A percentile compares a stretch with the other conserved stretches of the same genome.
These are phyloP conservation scores for Thyatira batis DNA, from an alignment of 2,888 invertebrate species.

Conservation along the genomic window DNA sequence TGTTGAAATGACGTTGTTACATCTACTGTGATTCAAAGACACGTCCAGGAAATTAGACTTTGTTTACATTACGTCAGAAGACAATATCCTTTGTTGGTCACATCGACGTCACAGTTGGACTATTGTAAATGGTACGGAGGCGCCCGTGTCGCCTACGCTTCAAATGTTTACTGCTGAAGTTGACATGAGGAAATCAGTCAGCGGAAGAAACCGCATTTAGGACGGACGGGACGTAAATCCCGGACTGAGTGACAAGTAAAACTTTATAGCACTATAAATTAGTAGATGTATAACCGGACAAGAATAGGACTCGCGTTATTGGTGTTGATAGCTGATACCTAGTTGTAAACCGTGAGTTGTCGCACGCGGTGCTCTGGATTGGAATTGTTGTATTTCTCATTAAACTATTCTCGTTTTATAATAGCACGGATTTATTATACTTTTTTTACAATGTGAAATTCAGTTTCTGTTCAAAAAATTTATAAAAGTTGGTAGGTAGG, in stretches of 20 bases:
- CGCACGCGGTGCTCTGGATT: slow-evolving; percentile 60
- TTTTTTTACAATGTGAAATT: too few relatives aligned
- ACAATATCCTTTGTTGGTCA: slow-evolving; percentile 71
- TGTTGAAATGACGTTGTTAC: slow-evolving; percentile 12
- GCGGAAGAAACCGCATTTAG: slow-evolving; percentile 79
- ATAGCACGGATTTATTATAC: background rate
- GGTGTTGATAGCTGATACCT: slow-evolving; percentile 66
- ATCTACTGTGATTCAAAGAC: slow-evolving; percentile 43
- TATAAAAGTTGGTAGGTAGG: too few relatives aligned
- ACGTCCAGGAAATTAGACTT: slow-evolving; percentile 75
- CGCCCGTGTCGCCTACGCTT: slow-evolving; percentile 63
- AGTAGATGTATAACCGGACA: slow-evolving; percentile 66
- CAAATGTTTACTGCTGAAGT: slow-evolving; percentile 61
- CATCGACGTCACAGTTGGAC: slow-evolving; percentile 61
- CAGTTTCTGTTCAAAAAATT: too few relatives aligned
- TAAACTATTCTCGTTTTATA: slow-evolving; percentile 14
- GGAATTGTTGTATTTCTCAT: slow-evolving; percentile 20
- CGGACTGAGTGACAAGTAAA: slow-evolving; percentile 77
- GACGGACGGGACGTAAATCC: slow-evolving; percentile 72
- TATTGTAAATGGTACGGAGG: slow-evolving; percentile 60
- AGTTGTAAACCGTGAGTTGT: slow-evolving; percentile 71
- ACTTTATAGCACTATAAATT: slow-evolving; percentile 79
- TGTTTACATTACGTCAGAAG: slow-evolving; percentile 72
- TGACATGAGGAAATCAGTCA: slow-evolving; percentile 78
- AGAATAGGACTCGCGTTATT: slow-evolving; percentile 68